These are phyloP conservation scores for Tetragonula carbonaria DNA, from an alignment of 2,888 invertebrate species.

Conservation along the genomic window DNA sequence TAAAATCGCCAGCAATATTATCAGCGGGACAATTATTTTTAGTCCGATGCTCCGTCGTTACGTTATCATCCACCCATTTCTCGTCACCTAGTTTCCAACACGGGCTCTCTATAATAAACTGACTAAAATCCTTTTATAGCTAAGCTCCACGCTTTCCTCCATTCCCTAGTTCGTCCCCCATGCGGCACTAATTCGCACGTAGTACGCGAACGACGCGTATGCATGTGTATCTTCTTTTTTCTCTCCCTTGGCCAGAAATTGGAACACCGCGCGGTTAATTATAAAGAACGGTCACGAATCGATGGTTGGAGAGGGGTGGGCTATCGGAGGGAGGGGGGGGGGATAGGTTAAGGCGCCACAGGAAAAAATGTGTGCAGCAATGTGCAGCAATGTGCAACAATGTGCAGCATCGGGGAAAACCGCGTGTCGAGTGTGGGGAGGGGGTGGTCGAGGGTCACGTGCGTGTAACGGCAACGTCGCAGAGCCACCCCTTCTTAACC, in stretches of 20 bases:
- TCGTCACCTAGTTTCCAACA: constrained; percentile 19
- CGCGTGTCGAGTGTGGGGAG: constrained; percentile 35
- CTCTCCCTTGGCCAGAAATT: constrained; percentile 32
- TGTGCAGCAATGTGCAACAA: constrained; percentile 44
- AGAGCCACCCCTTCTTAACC: constrained; percentile 53
- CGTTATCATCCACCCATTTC: constrained; percentile 6
- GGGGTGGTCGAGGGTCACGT: constrained; percentile 60
- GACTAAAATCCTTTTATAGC: constrained; percentile 31
- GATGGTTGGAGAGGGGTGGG: constrained; percentile 28
- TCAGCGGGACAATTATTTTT: constrained; percentile 19
- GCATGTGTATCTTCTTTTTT: neutral
- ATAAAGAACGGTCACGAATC: constrained; percentile 45
- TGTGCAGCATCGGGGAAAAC: constrained; percentile 41
- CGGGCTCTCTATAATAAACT: constrained; percentile 18
- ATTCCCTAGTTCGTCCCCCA: constrained; percentile 47
- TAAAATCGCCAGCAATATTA: neutral
- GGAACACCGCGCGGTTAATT: constrained; percentile 50
- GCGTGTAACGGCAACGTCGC: constrained; percentile 66
- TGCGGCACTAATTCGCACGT: constrained; percentile 46
- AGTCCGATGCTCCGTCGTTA: neutral
- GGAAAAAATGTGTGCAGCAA: constrained; percentile 50
- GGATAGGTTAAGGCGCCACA: constrained; percentile 25
- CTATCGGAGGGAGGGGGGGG: neutral
- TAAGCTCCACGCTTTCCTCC: constrained; percentile 15
- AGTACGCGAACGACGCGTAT: neutral